Conservation (phyloP, 2,797 vertebrate genomes). For the Tapirus indicus region DNA sequence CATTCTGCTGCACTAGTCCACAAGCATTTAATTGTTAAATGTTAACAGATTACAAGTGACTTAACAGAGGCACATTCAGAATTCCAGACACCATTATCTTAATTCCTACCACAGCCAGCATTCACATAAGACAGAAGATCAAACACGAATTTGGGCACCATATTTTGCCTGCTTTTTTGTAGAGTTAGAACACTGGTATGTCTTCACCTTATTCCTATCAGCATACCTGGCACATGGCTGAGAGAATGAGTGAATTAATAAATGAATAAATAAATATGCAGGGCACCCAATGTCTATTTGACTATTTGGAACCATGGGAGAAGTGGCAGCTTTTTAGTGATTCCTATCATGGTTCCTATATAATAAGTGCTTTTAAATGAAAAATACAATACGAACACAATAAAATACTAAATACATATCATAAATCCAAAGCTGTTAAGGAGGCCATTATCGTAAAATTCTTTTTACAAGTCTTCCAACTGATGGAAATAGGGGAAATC, state of each 20-base stretch:
- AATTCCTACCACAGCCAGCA: slow-evolving; percentile 17
- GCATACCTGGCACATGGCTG: background rate
- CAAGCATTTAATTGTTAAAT: slow-evolving; percentile 70
- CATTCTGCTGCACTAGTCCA: slow-evolving; percentile 7
- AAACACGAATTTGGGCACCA: background rate
- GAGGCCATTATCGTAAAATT: slow-evolving; percentile 35
- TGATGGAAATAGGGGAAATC: background rate
- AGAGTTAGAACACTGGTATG: background rate
- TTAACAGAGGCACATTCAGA: slow-evolving; percentile 45
- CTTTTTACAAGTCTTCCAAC: slow-evolving; percentile 19
- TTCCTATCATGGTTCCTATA: background rate
- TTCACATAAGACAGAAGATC: background rate
- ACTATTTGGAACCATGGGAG: background rate
- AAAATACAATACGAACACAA: slow-evolving; percentile 36
- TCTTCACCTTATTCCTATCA: background rate
- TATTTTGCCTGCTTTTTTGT: slow-evolving; percentile 23
- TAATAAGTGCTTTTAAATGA: slow-evolving; percentile 40
- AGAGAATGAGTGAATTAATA: slow-evolving; percentile 42
- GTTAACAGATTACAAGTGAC: slow-evolving; percentile 70
- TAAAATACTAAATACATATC: slow-evolving; percentile 36
- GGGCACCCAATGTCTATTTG: background rate
- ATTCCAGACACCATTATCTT: slow-evolving; percentile 62
- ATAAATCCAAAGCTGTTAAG: slow-evolving; percentile 42
- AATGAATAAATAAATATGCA: slow-evolving; percentile 34
- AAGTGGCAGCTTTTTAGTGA: background rate